Percentiles rank a stretch among this genome's conserved stretches.
Conservation (phyloP, 2,797 vertebrate genomes). For the Bradypodion pumilum region DNA sequence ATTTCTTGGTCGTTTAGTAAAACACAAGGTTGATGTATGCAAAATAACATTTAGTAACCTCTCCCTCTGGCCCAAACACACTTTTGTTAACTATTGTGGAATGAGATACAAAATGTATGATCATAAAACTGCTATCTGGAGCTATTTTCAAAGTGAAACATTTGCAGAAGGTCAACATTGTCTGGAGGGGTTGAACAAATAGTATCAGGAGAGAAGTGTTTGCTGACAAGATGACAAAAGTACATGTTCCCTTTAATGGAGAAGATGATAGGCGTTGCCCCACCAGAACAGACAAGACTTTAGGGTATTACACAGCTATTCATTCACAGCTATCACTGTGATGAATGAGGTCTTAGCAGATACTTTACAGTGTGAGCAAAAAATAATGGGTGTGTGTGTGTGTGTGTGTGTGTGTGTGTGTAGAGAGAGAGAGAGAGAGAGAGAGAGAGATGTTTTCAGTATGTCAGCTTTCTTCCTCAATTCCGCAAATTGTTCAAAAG, state of each 20-base stretch:
- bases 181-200: constrained; percentile 63
- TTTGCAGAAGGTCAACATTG: constrained; percentile 66
- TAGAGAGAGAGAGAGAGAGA: no score
- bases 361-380: constrained; percentile 69
- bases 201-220: constrained; percentile 67
- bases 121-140: constrained; percentile 45
- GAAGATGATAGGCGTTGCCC: constrained; percentile 57
- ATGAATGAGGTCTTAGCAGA: constrained; percentile 79
- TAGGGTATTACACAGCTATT: constrained; percentile 66
- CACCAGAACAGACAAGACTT: constrained; percentile 62
- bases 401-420: no score
- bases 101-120: constrained; percentile 29
- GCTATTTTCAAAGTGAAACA: constrained; percentile 63
- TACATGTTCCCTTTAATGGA: constrained; percentile 63
- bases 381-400: no score
- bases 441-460: constrained; percentile 65
- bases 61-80: background rate
- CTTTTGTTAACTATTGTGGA: background rate
- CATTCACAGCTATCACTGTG: constrained; percentile 71
- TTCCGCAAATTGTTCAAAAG: constrained; percentile 51
- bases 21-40: background rate
- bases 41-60: background rate
- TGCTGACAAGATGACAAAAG: constrained; percentile 78
- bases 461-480: constrained; percentile 54
- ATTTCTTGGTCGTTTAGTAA: background rate